A percentile compares a stretch with the other conserved stretches of the same genome.
phyloP scores from a whole-genome alignment of 2,113 vertebrate genomes.

The Mus spicilegus region DNA sequence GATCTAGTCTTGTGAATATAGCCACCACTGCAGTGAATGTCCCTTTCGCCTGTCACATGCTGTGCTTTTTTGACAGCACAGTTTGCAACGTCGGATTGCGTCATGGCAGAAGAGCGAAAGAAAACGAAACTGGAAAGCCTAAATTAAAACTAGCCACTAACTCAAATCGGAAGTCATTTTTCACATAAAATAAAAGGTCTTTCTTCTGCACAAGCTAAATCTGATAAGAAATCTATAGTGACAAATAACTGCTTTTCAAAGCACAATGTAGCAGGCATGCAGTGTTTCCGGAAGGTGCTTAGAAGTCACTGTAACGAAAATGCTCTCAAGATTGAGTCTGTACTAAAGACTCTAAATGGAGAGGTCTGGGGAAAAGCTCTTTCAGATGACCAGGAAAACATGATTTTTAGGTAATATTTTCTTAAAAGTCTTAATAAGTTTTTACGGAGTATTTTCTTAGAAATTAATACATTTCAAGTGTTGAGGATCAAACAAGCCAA shows the following conservation, averaged over 20 bases:
- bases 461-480: not conserved
- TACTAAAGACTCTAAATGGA: not conserved
- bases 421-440: not conserved
- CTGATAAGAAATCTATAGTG: slow-evolving; percentile 69
- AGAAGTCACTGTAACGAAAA: slow-evolving; percentile 58
- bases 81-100: not conserved
- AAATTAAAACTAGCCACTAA: slow-evolving; percentile 63
- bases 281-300: slow-evolving; percentile 53
- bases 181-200: slow-evolving; percentile 61
- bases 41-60: not conserved
- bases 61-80: not conserved
- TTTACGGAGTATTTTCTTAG: slow-evolving; percentile 1
- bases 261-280: slow-evolving; percentile 13
- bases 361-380: slow-evolving; percentile 1
- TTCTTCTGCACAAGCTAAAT: slow-evolving; percentile 46
- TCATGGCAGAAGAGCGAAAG: slow-evolving; percentile 7
- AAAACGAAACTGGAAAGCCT: slow-evolving; percentile 63
- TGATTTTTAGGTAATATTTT: not conserved
- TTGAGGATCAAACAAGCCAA: not conserved
- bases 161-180: slow-evolving; percentile 68
- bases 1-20: too few relatives aligned
- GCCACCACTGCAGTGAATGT: not conserved
- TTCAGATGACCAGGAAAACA: not conserved
- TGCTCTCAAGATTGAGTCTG: not conserved
- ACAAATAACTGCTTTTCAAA: slow-evolving; percentile 66